Base-by-base conservation (phyloP, 2,797 vertebrate genomes). In the Pangasius krempfi region DNA sequence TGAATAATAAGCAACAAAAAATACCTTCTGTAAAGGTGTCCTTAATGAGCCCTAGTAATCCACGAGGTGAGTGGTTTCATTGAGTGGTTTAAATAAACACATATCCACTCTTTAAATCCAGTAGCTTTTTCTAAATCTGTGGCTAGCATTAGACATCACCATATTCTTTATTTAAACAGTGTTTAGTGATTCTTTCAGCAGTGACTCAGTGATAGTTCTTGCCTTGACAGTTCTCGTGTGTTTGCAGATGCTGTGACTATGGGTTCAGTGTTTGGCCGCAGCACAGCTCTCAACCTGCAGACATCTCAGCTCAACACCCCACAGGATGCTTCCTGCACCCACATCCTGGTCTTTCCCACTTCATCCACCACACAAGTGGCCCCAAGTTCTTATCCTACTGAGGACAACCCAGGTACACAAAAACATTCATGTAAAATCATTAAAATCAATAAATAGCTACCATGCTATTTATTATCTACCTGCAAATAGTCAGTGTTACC, bases 191-290 rank as follows among this genome's bases (percentile, higher is more conserved):
- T 79, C 47, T 78, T 16, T 0, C 33, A 25, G 30, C 30, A 81
- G 79, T 82, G 56, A 60, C 78, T 58, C 8, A 25, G 30, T 37
- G 8, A 40, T 81, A 13, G 3, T 81, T 60, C 56, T 16, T 44
- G 37, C 33, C 13, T 44, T 20, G 22, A 60, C 33, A 22, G 30
- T 40, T 81, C 33, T 50, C 27, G 1, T 60, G 60, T 66, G 73
- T 68, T 83, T 80, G 54, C 93, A 99, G 98, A 99, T 78, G 98
- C 98, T 0, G 98, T 99, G 91, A 99, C 98, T 0, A 99, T 99
- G 98, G 98, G 98, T 56, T 99, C 98, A 0, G 98, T 99, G 93
- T 99, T 99, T 87, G 98, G 98, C 90, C 98, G 98, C 90, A 99
- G 98, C 89, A 99, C 98, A 0, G 97, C 98, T 0, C 95, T 99